Evolutionary conservation across 2,113 vertebrate genomes (phyloP), one percentile per base, ranked within the genome.

Genomic region (Erinaceus europaeus): DNA sequence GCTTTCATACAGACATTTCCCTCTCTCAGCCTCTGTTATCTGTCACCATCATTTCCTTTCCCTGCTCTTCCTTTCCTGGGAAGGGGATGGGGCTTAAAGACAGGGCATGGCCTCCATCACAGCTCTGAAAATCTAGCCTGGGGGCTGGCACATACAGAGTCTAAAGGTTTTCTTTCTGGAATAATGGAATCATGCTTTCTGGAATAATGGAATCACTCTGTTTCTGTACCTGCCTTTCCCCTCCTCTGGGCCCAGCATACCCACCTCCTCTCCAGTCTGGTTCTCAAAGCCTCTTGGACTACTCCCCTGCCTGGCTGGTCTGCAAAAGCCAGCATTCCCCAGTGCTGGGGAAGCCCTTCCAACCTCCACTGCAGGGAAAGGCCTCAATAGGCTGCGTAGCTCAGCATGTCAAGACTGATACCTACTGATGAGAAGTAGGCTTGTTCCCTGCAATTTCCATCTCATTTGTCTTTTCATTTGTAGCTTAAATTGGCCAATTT

Each of bases 381-480:
- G 61, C 38, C 68, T 69, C n/a, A 71, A 34, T 48, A 68, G n/a
- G 65, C 7, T 57, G 40, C 72, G 11, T 5, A 2, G 52, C 81
- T 65, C 84, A 36, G 29, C 15, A 1, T 52, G 87, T 90, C 86
- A 50, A 84, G 71, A 67, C 46, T 18, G 40, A 86, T 61, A 46
- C 79, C 84, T 71, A n/a, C 71, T 65, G 90, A 67, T n/a, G 59
- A 87, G 83, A 21, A 80, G 50, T 12, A 75, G 10, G 34, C 91
- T 62, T 29, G 85, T 84, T 92, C 86, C 27, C 79, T 42, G 50
- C 90, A 76, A 2, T 67, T 95, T 91, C 91, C 87, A 78, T 36
- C 61, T 91, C n/a, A 50, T 94, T 89, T 91, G 68, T 86, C 69
- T 89, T 74, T 85, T 86, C 86, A 46, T 91, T 93, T 92, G 13